Evolutionary conservation across 2,888 invertebrate species (phyloP).

Genomic region (Aleiodes alternator): DNA sequence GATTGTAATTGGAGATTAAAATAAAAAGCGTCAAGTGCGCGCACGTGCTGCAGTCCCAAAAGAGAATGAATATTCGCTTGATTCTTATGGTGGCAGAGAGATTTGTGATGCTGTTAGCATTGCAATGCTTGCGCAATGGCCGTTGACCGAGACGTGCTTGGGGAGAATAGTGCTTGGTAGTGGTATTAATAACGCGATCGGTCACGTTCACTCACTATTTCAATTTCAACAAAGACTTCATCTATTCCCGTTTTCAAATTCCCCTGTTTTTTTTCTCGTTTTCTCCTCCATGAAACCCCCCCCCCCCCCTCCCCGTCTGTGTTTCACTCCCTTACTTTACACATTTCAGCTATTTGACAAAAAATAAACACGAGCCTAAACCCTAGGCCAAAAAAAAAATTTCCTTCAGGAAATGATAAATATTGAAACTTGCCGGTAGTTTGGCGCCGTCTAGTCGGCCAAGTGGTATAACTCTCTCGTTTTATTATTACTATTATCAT

Average conservation of each 20-base stretch:
- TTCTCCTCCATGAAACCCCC: not conserved
- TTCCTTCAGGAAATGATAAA: constrained; percentile 33
- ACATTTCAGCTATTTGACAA: constrained; percentile 10
- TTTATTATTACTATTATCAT: no score
- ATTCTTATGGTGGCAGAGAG: constrained; percentile 40
- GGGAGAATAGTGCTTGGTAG: not conserved
- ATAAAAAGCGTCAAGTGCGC: constrained; percentile 5
- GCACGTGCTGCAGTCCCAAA: constrained; percentile 6
- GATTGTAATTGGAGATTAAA: not conserved
- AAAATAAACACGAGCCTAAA: not conserved
- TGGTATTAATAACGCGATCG: constrained; percentile 38
- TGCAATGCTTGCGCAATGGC: constrained; percentile 24
- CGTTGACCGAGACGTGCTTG: constrained; percentile 24
- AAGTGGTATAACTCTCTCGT: constrained; percentile 10
- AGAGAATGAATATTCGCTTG: constrained; percentile 13
- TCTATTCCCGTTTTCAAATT: constrained; percentile 50
- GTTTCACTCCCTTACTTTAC: not conserved
- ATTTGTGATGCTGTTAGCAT: constrained; percentile 37
- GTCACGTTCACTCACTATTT: constrained; percentile 47
- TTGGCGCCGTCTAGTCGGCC: constrained; percentile 33
- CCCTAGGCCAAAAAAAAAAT: constrained; percentile 6
- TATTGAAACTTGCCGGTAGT: constrained; percentile 35
- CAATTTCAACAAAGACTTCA: constrained; percentile 28
- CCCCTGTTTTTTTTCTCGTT: constrained; percentile 44
- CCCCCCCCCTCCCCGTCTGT: not conserved